Conservation (phyloP, 2,113 vertebrate genomes). For the Stigmatopora nigra region DNA sequence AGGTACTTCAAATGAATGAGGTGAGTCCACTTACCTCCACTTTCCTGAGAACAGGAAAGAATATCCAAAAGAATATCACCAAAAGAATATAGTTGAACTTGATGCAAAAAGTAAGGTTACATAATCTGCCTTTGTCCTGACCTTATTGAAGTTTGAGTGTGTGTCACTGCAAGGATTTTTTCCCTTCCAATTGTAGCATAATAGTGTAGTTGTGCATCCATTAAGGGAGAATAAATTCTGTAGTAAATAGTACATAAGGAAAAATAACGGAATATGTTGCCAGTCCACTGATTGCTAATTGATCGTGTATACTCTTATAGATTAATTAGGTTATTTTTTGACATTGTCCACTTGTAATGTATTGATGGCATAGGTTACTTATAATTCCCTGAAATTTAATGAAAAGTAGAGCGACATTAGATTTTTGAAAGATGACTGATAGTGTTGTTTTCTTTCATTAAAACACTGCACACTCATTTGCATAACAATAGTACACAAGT, state of each 20-base stretch:
- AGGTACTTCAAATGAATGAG: slow-evolving; percentile 28
- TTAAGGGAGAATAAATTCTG: neutral
- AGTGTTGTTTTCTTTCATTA: neutral
- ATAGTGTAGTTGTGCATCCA: too few relatives aligned
- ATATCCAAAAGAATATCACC: slow-evolving; percentile 16
- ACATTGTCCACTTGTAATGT: neutral
- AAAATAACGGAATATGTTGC: neutral
- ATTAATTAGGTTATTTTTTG: neutral
- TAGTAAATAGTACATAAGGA: neutral
- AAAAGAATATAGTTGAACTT: neutral
- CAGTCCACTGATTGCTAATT: neutral
- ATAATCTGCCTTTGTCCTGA: neutral
- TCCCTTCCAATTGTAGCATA: too few relatives aligned
- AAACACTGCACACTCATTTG: neutral
- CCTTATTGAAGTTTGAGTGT: neutral
- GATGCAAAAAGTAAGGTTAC: neutral
- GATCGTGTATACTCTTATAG: neutral
- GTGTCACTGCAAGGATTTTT: neutral
- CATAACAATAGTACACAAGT: neutral
- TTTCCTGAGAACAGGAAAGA: too few relatives aligned
- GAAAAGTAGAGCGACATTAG: neutral
- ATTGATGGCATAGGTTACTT: neutral
- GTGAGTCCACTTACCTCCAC: slow-evolving; percentile 16
- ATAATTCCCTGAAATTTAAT: neutral
- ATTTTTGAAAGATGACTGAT: neutral